Conservation (phyloP, 2,888 invertebrate genomes). For the Dynastes maya region DNA sequence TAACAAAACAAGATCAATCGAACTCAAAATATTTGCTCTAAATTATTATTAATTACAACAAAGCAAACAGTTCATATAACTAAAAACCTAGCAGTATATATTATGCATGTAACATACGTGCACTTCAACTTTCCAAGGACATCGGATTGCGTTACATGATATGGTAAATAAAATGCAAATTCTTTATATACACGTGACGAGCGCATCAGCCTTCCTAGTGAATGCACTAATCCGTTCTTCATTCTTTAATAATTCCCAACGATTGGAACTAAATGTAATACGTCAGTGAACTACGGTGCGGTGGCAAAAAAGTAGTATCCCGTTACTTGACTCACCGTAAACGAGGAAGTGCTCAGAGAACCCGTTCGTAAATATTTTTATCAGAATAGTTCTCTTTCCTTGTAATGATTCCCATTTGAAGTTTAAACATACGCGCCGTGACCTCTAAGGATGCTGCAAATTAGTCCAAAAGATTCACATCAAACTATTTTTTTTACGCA, state of each 20-base stretch:
- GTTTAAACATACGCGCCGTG: too few species aligned
- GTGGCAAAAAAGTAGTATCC: conserved; percentile 51
- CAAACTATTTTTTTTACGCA: background rate
- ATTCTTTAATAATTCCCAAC: conserved; percentile 13
- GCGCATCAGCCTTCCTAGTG: background rate
- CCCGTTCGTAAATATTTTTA: conserved; percentile 53
- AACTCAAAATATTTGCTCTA: too few species aligned
- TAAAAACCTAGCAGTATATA: too few species aligned
- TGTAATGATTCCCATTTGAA: background rate
- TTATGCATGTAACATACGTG: too few species aligned
- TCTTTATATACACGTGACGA: background rate
- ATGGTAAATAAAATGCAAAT: background rate
- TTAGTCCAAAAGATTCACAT: background rate
- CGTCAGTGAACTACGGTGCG: conserved; percentile 20
- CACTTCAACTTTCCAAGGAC: background rate
- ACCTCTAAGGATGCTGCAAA: too few species aligned
- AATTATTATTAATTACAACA: too few species aligned
- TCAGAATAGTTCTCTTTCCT: conserved; percentile 29
- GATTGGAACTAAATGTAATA: conserved; percentile 19
- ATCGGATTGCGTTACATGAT: background rate
- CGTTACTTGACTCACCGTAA: conserved; percentile 56
- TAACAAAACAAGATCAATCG: too few species aligned
- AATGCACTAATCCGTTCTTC: conserved; percentile 27
- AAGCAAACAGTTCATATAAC: too few species aligned
- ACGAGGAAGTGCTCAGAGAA: conserved; percentile 57